Evolutionary conservation across 2,797 vertebrate genomes (phyloP), one percentile per base, ranked within the genome.

Genomic region (Centroberyx gerrardi): DNA sequence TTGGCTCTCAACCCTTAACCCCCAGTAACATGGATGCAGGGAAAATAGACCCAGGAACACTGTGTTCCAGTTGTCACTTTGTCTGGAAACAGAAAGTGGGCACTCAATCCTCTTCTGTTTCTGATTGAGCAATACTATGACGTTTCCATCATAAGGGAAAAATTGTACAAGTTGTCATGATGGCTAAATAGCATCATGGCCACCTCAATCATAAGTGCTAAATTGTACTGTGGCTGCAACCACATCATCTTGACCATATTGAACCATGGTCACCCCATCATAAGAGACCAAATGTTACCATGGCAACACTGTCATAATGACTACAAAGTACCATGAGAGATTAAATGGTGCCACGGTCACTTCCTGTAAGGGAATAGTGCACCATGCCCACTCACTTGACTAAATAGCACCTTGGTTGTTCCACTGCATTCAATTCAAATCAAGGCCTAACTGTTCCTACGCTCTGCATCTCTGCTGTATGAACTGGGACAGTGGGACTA

Each of bases 341-440:
- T 9, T 4, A 56, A 68, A 58, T 65, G 33, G 29, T 60, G 36
- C 27, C 5, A 27, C 2, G 42, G 38, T 17, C 18, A 61, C 52
- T 42, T 68, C 48, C 5, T 62, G 59, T 58, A 76, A 29, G 42
- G 59, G 36, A 52, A 44, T 38, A 74, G 54, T 76, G 51, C 1
- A 9, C 18, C 8, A 15, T 22, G 54, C 33, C 13, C 29, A 17
- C 8, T 70, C 52, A 6, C 73, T 22, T 18, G 68, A 62, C 27
- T 15, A 44, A 58, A 56, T 44, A 69, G 14, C 22, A 36, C 46
- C 56, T 18, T 62, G 68, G 7, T 51, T 53, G 28, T 44, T 7
- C 22, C 42, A 17, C 33, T 48, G 22, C 40, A 74, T 36, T 64
- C 27, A 18, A 31, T 36, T 72, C 28, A 60, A 15, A 61, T 70